phyloP scores from a whole-genome alignment of 2,888 invertebrate species.

The Branchellion lobata region DNA sequence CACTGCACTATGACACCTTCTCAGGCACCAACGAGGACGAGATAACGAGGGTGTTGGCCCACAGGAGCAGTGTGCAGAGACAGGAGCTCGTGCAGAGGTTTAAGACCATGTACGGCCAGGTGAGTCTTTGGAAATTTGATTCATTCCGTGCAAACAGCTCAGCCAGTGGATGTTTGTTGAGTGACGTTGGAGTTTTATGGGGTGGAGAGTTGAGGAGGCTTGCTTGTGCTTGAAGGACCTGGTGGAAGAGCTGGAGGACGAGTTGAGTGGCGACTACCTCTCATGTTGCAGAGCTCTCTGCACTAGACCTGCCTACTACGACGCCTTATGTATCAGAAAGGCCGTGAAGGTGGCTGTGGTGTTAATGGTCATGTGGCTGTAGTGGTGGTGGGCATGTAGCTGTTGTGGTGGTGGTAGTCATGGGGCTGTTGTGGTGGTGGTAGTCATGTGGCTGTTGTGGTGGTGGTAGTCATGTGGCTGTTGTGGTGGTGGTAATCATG shows the following conservation, averaged over 20 bases:
- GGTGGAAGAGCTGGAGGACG: conserved; percentile 58
- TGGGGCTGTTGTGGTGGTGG: neutral
- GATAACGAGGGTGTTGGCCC: conserved; percentile 60
- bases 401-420: neutral
- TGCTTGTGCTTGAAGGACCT: conserved; percentile 57
- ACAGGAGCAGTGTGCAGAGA: conserved; percentile 60
- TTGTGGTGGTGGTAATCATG: neutral
- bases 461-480: neutral
- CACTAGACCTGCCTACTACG: conserved; percentile 60
- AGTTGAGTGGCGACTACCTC: conserved; percentile 61
- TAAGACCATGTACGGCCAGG: conserved; percentile 63
- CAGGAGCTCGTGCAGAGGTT: conserved; percentile 57
- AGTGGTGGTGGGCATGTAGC: neutral
- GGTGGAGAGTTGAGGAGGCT: neutral
- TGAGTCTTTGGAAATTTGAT: conserved; percentile 47
- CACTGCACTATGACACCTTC: neutral
- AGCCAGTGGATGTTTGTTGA: neutral
- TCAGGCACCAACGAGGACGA: conserved; percentile 61
- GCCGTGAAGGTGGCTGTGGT: conserved; percentile 58
- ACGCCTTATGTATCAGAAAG: conserved; percentile 59
- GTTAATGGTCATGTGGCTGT: neutral
- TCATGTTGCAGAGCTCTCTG: conserved; percentile 57
- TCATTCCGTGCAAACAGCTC: neutral
- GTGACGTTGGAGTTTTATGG: neutral
- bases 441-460: neutral